Base-by-base conservation (phyloP, 2,113 vertebrate genomes). In the Saiga tatarica region DNA sequence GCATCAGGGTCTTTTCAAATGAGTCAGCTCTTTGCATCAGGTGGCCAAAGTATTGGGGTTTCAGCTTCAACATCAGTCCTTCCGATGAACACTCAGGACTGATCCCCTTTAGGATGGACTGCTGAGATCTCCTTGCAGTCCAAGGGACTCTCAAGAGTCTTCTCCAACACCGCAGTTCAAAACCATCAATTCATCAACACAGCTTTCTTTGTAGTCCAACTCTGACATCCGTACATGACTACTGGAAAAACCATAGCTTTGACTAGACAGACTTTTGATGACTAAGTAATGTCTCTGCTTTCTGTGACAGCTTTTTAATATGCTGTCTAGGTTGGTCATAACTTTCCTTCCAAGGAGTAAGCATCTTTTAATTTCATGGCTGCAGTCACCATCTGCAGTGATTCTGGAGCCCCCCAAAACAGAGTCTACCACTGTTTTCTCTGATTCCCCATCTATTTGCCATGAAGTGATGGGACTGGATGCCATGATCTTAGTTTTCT, bases 331-430 rank as follows among this genome's bases (percentile, higher is more conserved):
- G 2, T n/a, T 67, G 16, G 16, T 67, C 64, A 67, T 67, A 19
- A n/a, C 33, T 67, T 67, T 67, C 8, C 64, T 67, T 67, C 64
- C 33, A n/a, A 67, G 8, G 33, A 19, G 33, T 67, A 67, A 67
- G 16, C 4, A 0, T 67, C 64, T 67, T 67, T 67, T 67, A 21
- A 67, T 67, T 67, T 67, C 0, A 67, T 19, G 64, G 17, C 33
- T 67, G 17, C 33, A 36, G 4, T 36, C 33, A 36, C 64, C 33
- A 36, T 36, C 33, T 36, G 33, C 8, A 67, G 8, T 67, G 4
- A 36, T 67, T 19, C 1, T 36, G 8, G 64, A 36, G 33, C 4
- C 33, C 33, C 2, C 17, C 0, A 36, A 36, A 36, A 36, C n/a
- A 19, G n/a, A 36, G 64, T 21, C 64, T 36, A 8, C 0, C 33